Conservation (phyloP, 1,140 invertebrate species). For the Heliconius himera region DNA sequence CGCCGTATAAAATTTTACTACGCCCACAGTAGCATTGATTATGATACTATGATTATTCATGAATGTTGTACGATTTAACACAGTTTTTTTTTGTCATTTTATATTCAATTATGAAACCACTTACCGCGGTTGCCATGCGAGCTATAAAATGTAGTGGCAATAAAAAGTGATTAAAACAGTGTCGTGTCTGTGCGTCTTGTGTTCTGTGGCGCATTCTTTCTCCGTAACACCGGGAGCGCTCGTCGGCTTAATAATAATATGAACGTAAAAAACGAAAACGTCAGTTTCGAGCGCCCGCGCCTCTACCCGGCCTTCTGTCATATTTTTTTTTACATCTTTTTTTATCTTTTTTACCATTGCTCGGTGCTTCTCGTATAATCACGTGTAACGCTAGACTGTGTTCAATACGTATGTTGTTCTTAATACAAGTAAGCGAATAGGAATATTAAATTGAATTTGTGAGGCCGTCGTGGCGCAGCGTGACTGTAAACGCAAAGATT, state of each 20-base stretch:
- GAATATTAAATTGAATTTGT: constrained; percentile 32
- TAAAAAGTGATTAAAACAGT: constrained; percentile 37
- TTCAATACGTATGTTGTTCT: constrained; percentile 37
- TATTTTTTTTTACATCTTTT: constrained; percentile 57
- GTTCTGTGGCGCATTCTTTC: constrained; percentile 75
- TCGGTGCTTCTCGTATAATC: constrained; percentile 60
- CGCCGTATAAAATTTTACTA: background rate
- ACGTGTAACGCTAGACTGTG: constrained; percentile 73
- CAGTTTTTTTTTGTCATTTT: constrained; percentile 39
- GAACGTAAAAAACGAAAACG: constrained; percentile 68
- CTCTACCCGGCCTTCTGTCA: constrained; percentile 66
- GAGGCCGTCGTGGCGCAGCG: no score
- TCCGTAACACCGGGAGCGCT: constrained; percentile 78
- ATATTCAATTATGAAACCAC: constrained; percentile 46
- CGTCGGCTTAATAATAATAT: constrained; percentile 78
- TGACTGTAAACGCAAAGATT: no score
- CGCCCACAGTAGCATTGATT: background rate
- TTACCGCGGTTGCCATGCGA: constrained; percentile 46
- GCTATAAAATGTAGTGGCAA: constrained; percentile 41
- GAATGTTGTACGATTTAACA: constrained; percentile 6
- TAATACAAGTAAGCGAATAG: background rate
- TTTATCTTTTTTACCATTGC: constrained; percentile 48
- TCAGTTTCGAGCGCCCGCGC: constrained; percentile 70
- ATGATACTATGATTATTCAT: background rate
- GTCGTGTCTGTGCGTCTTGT: constrained; percentile 54